A percentile compares a stretch with the other conserved stretches of the same genome.
These are phyloP conservation scores for Eulithis testata DNA, from an alignment of 2,888 invertebrate species.

Conservation along the genomic window DNA sequence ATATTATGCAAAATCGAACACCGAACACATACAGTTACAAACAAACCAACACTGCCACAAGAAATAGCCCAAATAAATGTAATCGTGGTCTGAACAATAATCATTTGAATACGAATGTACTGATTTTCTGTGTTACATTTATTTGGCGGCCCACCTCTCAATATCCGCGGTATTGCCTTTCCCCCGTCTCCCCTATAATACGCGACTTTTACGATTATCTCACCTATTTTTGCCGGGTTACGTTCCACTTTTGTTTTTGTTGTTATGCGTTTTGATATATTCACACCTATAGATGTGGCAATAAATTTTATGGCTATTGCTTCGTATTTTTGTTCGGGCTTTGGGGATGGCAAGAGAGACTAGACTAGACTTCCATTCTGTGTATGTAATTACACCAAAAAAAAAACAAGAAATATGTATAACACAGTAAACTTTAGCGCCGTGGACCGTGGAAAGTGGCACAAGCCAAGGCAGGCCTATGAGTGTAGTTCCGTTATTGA, in stretches of 20 bases:
- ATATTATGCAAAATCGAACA: slow-evolving; percentile 56
- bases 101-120: slow-evolving; percentile 82
- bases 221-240: slow-evolving; percentile 46
- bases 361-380: too few species aligned
- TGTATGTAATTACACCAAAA: too few species aligned
- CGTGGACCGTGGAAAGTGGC: too few species aligned
- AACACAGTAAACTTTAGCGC: too few species aligned
- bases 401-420: too few species aligned
- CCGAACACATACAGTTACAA: slow-evolving; percentile 43
- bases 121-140: slow-evolving; percentile 63
- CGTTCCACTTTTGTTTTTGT: slow-evolving; percentile 42
- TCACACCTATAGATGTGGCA: slow-evolving; percentile 15
- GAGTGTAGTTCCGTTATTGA: too few species aligned
- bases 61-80: slow-evolving; percentile 75
- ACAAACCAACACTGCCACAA: slow-evolving; percentile 46
- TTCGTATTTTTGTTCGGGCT: slow-evolving; percentile 4
- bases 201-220: slow-evolving; percentile 49
- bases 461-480: too few species aligned
- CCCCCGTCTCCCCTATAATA: slow-evolving; percentile 45
- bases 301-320: slow-evolving; percentile 11
- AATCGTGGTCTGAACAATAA: slow-evolving; percentile 77
- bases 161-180: slow-evolving; percentile 46
- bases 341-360: not conserved
- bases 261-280: slow-evolving; percentile 27
- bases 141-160: slow-evolving; percentile 47